Evolutionary conservation across 2,113 vertebrate species (phyloP).

Genomic region (Hippoglossus stenolepis): DNA sequence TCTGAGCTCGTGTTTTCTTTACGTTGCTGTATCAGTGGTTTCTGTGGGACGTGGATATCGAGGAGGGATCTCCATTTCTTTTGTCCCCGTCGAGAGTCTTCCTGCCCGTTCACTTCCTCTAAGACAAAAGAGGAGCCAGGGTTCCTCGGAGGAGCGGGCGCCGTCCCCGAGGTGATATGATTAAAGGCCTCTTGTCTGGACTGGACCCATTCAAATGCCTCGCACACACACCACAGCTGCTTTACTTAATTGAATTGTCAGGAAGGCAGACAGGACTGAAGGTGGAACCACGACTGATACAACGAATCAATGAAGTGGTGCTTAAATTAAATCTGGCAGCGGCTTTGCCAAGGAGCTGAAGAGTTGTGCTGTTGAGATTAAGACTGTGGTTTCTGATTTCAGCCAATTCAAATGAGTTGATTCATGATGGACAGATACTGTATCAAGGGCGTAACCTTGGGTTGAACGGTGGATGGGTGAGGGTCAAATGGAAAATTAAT

Average conservation of each 20-base stretch:
- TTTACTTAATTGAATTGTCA: slow-evolving; percentile 70
- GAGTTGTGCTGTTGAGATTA: too few species aligned
- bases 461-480: neutral
- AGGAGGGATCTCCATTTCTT: slow-evolving; percentile 29
- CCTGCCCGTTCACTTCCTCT: slow-evolving; percentile 48
- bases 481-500: neutral
- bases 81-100: slow-evolving; percentile 58
- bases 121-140: slow-evolving; percentile 56
- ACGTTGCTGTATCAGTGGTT: slow-evolving; percentile 19
- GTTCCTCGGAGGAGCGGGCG: slow-evolving; percentile 20
- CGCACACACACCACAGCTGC: slow-evolving; percentile 54
- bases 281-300: slow-evolving; percentile 41
- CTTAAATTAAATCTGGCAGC: slow-evolving; percentile 40
- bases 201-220: slow-evolving; percentile 46
- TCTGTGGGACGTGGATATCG: slow-evolving; percentile 18
- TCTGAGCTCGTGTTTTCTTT: slow-evolving; percentile 17
- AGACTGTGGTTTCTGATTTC: too few species aligned
- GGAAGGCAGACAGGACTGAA: slow-evolving; percentile 52
- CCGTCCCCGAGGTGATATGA: slow-evolving; percentile 65
- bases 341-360: neutral
- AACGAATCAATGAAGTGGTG: slow-evolving; percentile 55
- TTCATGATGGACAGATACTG: too few species aligned
- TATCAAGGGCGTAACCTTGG: neutral
- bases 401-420: too few species aligned
- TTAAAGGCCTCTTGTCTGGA: slow-evolving; percentile 65